Evolutionary conservation across 2,113 vertebrate species (phyloP).

Genomic region (Ornithorhynchus anatinus): DNA sequence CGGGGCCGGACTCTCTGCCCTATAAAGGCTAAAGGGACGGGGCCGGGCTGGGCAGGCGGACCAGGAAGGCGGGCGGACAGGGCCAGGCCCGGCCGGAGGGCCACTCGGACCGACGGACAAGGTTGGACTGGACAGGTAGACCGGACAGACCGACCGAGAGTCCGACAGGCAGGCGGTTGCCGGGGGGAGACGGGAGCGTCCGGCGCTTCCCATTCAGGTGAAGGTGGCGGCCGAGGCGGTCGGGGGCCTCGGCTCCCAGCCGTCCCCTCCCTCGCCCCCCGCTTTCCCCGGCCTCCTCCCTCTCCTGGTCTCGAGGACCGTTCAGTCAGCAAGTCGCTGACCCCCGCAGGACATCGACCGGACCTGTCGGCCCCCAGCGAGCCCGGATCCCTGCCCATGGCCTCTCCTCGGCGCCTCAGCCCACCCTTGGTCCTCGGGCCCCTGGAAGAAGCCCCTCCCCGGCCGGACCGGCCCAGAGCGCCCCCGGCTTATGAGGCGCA

Average conservation of each 20-base stretch:
- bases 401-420: not conserved
- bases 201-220: not conserved
- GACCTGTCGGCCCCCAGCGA: not conserved
- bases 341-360: not conserved
- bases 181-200: accelerated
- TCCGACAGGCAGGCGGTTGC: too few species aligned
- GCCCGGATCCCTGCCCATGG: not conserved
- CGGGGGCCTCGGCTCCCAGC: not conserved
- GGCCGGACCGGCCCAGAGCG: not conserved
- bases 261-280: not conserved
- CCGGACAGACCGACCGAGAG: not conserved
- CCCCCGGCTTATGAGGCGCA: constrained; percentile 60
- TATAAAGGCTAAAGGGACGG: too few species aligned
- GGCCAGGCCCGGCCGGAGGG: accelerated
- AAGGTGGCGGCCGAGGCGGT: not conserved
- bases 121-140: not conserved
- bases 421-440: not conserved
- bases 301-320: not conserved
- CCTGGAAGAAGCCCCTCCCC: not conserved
- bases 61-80: too few species aligned
- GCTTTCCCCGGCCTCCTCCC: not conserved
- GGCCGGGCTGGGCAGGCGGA: too few species aligned
- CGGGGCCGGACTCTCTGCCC: not conserved
- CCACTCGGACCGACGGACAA: not conserved
- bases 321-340: not conserved